A percentile compares a stretch with the other conserved stretches of the same genome.
Evolutionary conservation across 2,797 vertebrate genomes (phyloP).

Genomic region (Acipenser ruthenus): DNA sequence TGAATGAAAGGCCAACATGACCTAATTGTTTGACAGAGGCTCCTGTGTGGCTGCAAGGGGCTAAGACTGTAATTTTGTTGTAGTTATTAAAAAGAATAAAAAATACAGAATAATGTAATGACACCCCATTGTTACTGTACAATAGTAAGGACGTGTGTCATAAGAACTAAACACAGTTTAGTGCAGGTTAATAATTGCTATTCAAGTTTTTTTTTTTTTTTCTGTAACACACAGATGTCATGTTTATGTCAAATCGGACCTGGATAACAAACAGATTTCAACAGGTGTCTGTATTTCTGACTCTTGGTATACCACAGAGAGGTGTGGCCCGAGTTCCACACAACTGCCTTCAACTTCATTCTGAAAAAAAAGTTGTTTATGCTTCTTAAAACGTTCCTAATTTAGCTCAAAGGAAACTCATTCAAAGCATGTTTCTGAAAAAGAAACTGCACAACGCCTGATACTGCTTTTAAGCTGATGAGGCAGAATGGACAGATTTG

Average conservation of each 20-base stretch:
- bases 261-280: not conserved
- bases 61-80: constrained; percentile 27
- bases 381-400: too few relatives aligned
- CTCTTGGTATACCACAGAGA: constrained; percentile 1
- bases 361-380: too few relatives aligned
- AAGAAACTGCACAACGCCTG: too few relatives aligned
- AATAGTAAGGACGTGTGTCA: too few relatives aligned
- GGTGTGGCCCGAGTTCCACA: not conserved
- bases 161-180: too few relatives aligned
- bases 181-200: too few relatives aligned
- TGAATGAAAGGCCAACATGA: constrained; percentile 15
- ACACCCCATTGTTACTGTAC: too few relatives aligned
- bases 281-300: not conserved
- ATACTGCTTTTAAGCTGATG: too few relatives aligned
- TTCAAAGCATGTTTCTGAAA: too few relatives aligned
- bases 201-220: not conserved
- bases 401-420: too few relatives aligned
- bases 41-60: constrained; percentile 24
- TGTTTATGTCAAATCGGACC: not conserved
- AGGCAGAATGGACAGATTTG: too few relatives aligned
- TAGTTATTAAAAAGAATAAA: not conserved
- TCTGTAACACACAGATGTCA: not conserved
- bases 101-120: too few relatives aligned
- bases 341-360: not conserved
- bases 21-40: constrained; percentile 14